These are phyloP conservation scores for Argynnis bischoffii DNA, from an alignment of 2,888 invertebrate species.

Conservation along the genomic window DNA sequence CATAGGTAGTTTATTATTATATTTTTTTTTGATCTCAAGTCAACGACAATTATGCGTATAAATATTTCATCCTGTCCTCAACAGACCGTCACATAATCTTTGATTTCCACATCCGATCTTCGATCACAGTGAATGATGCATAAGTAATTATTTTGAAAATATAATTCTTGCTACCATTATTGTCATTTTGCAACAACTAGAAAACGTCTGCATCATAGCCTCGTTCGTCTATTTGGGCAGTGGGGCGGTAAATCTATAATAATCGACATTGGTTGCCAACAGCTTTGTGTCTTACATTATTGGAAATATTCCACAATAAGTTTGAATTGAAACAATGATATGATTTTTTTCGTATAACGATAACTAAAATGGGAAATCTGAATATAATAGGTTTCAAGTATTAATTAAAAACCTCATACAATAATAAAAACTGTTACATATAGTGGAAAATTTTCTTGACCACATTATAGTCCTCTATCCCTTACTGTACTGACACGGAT, in stretches of 20 bases:
- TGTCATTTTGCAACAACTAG: conserved; percentile 42
- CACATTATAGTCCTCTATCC: too few species aligned
- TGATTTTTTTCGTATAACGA: not conserved
- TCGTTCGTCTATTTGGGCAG: conserved; percentile 44
- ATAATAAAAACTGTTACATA: too few species aligned
- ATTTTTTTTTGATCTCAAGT: too few species aligned
- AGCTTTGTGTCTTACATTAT: conserved; percentile 28
- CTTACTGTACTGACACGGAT: too few species aligned
- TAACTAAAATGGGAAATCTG: too few species aligned
- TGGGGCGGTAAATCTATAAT: conserved; percentile 48
- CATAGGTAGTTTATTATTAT: not conserved
- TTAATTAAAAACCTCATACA: too few species aligned
- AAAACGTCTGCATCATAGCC: conserved; percentile 43
- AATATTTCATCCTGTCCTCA: not conserved
- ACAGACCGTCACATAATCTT: not conserved
- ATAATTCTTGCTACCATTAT: conserved; percentile 49
- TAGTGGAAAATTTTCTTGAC: too few species aligned
- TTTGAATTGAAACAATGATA: not conserved
- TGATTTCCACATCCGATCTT: conserved; percentile 24
- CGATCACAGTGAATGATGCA: conserved; percentile 38
- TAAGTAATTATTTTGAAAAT: conserved; percentile 52
- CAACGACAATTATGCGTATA: not conserved
- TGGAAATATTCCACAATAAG: conserved; percentile 15
- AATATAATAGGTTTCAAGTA: too few species aligned
- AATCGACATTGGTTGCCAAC: conserved; percentile 36